A percentile compares a stretch with the other conserved stretches of the same genome.
These are phyloP conservation scores for Trypoxylus dichotomus DNA, from an alignment of 1,140 invertebrate species.

Conservation along the genomic window DNA sequence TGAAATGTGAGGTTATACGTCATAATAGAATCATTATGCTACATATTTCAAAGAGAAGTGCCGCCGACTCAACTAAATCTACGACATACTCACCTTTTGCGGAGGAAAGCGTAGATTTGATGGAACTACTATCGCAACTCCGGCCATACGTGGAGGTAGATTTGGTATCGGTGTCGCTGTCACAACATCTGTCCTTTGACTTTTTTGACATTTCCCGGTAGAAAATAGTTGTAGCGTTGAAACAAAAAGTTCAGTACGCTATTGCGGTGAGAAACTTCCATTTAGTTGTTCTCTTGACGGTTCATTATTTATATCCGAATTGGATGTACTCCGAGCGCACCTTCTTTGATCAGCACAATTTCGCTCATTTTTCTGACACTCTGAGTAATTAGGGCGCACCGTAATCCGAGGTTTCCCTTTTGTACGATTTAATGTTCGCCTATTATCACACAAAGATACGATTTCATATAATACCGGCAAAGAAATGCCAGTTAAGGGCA, in stretches of 20 bases:
- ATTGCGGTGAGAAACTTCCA: not conserved
- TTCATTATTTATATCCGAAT: not conserved
- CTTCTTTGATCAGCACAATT: not conserved
- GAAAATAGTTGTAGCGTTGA: not conserved
- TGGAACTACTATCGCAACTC: not conserved
- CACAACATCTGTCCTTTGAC: not conserved
- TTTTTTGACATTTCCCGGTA: conserved; percentile 2
- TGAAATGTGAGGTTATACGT: not conserved
- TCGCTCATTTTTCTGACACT: conserved; percentile 2
- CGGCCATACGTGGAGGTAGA: not conserved
- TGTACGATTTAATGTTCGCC: not conserved
- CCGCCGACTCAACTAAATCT: not conserved
- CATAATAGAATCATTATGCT: not conserved
- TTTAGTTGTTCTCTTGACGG: not conserved
- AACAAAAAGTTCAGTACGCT: not conserved
- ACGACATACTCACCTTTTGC: not conserved
- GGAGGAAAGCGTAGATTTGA: not conserved
- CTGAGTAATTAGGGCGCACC: not conserved
- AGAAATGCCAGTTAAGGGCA: not conserved
- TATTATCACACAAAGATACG: not conserved
- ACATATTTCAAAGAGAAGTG: not conserved
- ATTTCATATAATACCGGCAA: not conserved
- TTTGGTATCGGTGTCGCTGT: not conserved
- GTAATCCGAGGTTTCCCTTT: not conserved
- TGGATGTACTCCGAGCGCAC: not conserved